Evolutionary conservation across 2,113 vertebrate species (phyloP).

Genomic region (Plestiodon gilberti): DNA sequence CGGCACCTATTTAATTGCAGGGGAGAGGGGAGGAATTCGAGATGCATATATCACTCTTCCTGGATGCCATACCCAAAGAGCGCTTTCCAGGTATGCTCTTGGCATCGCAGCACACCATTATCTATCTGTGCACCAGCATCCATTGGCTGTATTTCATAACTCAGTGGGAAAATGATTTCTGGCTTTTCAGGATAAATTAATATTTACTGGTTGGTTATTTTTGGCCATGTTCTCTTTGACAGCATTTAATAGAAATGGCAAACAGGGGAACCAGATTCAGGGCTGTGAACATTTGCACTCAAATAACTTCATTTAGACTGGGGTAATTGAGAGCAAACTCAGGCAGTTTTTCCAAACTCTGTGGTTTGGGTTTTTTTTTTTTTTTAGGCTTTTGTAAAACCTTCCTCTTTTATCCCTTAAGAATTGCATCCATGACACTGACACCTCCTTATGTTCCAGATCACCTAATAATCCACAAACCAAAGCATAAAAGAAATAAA

Average conservation of each 20-base stretch:
- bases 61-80: constrained; percentile 57
- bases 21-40: constrained; percentile 43
- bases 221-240: constrained; percentile 61
- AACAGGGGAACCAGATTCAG: constrained; percentile 51
- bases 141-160: constrained; percentile 62
- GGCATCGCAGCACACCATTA: background rate
- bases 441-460: background rate
- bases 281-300: constrained; percentile 47
- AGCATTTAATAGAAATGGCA: constrained; percentile 49
- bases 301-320: constrained; percentile 46
- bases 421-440: background rate
- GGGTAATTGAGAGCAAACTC: constrained; percentile 25
- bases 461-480: background rate
- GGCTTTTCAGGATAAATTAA: constrained; percentile 69
- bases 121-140: constrained; percentile 61
- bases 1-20: constrained; percentile 63
- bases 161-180: constrained; percentile 57
- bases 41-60: constrained; percentile 52
- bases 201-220: constrained; percentile 71
- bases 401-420: background rate
- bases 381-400: background rate
- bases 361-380: background rate
- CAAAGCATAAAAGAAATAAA: background rate
- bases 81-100: constrained; percentile 67
- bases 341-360: background rate